Evolutionary conservation across 2,113 vertebrate species (phyloP).

Genomic region (Ciconia boyciana): DNA sequence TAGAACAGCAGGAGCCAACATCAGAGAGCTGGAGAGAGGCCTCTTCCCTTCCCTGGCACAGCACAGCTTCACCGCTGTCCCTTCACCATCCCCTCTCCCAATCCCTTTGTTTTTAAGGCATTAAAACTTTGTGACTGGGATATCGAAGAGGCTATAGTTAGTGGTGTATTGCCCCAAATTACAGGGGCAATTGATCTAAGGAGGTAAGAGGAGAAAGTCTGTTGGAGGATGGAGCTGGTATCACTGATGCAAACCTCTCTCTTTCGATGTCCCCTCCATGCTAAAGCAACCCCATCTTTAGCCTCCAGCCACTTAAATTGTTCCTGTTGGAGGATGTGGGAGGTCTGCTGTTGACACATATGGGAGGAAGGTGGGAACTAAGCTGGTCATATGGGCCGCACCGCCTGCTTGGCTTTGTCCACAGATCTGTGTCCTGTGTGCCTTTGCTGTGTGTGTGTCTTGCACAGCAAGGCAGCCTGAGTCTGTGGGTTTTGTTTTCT

Average conservation of each 20-base stretch:
- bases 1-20: constrained; percentile 27
- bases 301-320: background rate
- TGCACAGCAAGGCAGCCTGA: background rate
- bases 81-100: background rate
- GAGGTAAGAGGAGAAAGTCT: background rate
- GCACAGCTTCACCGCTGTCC: background rate
- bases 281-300: background rate
- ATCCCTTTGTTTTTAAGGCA: background rate
- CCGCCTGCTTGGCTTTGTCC: background rate
- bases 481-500: background rate
- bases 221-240: background rate
- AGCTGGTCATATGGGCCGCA: background rate
- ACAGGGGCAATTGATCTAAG: background rate
- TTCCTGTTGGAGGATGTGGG: background rate
- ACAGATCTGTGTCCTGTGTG: background rate
- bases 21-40: background rate
- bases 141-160: background rate
- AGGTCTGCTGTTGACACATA: background rate
- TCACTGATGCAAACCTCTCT: background rate
- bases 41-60: background rate
- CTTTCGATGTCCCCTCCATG: background rate
- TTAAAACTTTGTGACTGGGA: background rate
- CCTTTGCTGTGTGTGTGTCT: background rate
- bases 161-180: background rate
- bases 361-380: background rate